phyloP scores from a whole-genome alignment of 2,888 invertebrate genomes.

The Drosophila buzzatii region DNA sequence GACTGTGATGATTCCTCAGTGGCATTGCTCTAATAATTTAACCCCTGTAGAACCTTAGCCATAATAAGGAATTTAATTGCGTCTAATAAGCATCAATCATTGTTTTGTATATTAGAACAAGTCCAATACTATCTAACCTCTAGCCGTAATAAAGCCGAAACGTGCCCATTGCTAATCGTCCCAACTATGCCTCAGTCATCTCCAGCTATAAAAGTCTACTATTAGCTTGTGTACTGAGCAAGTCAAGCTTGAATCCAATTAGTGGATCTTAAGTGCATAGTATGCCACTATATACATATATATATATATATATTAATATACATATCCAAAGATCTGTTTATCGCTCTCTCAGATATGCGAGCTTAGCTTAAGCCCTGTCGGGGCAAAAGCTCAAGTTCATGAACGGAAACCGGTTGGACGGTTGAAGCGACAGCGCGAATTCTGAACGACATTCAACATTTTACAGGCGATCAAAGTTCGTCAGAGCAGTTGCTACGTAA shows the following conservation, averaged over 20 bases:
- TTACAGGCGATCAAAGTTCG: conserved; percentile 38
- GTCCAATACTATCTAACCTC: not conserved
- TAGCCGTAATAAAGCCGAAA: not conserved
- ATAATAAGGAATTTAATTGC: not conserved
- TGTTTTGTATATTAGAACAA: not conserved
- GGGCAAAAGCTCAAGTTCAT: conserved; percentile 21
- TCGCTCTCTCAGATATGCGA: not conserved
- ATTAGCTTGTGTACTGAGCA: conserved; percentile 1
- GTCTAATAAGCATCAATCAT: not conserved
- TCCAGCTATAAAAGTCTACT: not conserved
- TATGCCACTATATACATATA: not conserved
- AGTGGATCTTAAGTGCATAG: not conserved
- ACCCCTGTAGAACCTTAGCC: not conserved
- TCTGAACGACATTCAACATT: conserved; percentile 19
- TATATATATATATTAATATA: not conserved
- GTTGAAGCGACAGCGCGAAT: not conserved
- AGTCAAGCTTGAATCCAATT: conserved; percentile 7
- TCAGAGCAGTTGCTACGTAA: conserved; percentile 56
- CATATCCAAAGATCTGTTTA: not conserved
- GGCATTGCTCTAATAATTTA: not conserved
- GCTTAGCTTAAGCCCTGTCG: not conserved
- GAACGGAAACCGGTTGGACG: conserved; percentile 40
- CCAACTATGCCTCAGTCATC: not conserved
- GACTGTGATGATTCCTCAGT: not conserved
- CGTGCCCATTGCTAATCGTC: not conserved